Evolutionary conservation across 2,888 invertebrate species (phyloP).

Genomic region (Epirrhoe tristata): DNA sequence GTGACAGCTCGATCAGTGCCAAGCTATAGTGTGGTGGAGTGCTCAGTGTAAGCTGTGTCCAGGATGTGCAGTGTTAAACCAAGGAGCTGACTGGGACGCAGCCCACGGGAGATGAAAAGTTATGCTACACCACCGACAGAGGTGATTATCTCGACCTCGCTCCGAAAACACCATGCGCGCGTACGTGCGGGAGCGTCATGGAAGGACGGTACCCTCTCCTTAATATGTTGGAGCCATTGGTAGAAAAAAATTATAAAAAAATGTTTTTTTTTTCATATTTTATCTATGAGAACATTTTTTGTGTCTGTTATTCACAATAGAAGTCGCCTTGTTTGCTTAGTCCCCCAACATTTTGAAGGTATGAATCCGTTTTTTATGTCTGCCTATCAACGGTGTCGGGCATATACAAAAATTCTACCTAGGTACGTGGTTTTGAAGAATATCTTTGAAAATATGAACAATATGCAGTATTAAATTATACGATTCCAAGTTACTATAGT

Average conservation of each 20-base stretch:
- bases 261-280: conserved; percentile 42
- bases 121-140: conserved; percentile 83
- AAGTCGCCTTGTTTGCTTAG: conserved; percentile 66
- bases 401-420: background rate
- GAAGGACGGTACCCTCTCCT: conserved; percentile 38
- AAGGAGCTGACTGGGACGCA: conserved; percentile 76
- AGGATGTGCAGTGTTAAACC: conserved; percentile 72
- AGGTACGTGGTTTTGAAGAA: background rate
- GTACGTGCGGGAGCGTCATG: conserved; percentile 66
- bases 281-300: conserved; percentile 55
- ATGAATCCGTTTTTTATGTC: conserved; percentile 57
- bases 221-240: conserved; percentile 38
- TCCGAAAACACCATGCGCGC: conserved; percentile 70
- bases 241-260: conserved; percentile 52
- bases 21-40: conserved; percentile 59
- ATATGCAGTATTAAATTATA: too few relatives aligned
- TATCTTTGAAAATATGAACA: background rate
- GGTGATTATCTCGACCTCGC: conserved; percentile 83
- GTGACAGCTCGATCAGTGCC: conserved; percentile 53
- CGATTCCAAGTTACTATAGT: too few relatives aligned
- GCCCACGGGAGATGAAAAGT: conserved; percentile 77
- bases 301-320: conserved; percentile 65
- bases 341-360: conserved; percentile 60
- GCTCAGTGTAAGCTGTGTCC: conserved; percentile 66
- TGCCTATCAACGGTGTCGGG: conserved; percentile 22